These are phyloP conservation scores for Lutjanus erythropterus DNA, from an alignment of 2,113 vertebrate species.

Conservation along the genomic window DNA sequence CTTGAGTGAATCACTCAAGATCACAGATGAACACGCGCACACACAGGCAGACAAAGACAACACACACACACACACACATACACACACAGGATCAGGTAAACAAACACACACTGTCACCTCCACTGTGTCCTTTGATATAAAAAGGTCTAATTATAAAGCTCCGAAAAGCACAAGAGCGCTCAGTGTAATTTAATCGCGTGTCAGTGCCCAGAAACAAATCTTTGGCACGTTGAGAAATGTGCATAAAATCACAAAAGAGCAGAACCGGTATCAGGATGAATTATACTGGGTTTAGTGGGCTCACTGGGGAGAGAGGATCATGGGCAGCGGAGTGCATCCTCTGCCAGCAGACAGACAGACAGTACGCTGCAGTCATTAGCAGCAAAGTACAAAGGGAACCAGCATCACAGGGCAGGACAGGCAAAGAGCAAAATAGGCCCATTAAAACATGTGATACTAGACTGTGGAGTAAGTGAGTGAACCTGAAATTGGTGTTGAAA, in stretches of 20 bases:
- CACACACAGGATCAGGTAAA: conserved; percentile 13
- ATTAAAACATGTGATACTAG: neutral
- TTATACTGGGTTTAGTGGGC: conserved; percentile 48
- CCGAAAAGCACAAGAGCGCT: conserved; percentile 45
- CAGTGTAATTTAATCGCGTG: conserved; percentile 50
- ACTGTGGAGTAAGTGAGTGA: neutral
- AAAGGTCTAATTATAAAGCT: conserved; percentile 34
- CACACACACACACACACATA: neutral
- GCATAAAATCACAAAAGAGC: conserved; percentile 49
- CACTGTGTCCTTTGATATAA: conserved; percentile 46
- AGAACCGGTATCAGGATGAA: conserved; percentile 52
- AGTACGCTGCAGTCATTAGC: conserved; percentile 54
- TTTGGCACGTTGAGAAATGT: conserved; percentile 49
- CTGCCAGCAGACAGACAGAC: conserved; percentile 47
- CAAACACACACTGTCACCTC: conserved; percentile 40
- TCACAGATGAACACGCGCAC: conserved; percentile 30
- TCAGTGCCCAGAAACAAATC: conserved; percentile 37
- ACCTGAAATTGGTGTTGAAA: neutral
- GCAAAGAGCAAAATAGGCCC: neutral
- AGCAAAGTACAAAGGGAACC: conserved; percentile 11
- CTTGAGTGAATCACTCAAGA: conserved; percentile 52
- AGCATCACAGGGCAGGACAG: neutral
- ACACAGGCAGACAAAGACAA: no score
- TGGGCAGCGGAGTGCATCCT: conserved; percentile 48
- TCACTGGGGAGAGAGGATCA: conserved; percentile 53